Conservation (phyloP, 1,140 invertebrate genomes). For the Lepidurus apus region DNA sequence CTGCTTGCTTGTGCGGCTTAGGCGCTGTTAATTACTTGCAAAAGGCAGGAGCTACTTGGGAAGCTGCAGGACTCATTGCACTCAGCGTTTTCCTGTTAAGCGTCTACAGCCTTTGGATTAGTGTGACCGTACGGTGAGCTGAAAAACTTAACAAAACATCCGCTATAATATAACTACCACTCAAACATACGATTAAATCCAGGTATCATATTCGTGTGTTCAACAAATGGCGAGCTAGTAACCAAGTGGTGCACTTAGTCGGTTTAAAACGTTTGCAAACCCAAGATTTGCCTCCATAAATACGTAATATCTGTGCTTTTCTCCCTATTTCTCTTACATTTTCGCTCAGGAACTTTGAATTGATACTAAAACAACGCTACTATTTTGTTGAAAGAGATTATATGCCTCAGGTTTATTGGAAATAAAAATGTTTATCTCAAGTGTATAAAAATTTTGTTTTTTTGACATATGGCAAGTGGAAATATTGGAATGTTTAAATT, state of each 20-base stretch:
- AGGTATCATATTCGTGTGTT: constrained; percentile 27
- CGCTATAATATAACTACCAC: neutral
- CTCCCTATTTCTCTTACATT: neutral
- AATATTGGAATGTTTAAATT: neutral
- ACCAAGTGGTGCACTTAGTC: constrained; percentile 23
- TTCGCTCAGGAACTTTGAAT: neutral
- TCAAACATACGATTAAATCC: neutral
- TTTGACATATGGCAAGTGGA: neutral
- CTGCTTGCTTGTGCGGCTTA: constrained; percentile 50
- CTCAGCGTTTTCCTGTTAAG: constrained; percentile 40
- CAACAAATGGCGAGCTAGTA: constrained; percentile 26
- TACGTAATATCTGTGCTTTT: neutral
- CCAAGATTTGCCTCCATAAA: constrained; percentile 11
- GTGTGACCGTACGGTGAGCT: constrained; percentile 33
- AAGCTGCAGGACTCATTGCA: constrained; percentile 47
- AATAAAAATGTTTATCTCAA: neutral
- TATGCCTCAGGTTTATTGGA: too few species aligned
- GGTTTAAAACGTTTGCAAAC: neutral
- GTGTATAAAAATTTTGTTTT: neutral
- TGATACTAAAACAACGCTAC: neutral
- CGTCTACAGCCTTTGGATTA: constrained; percentile 41
- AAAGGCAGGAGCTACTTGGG: constrained; percentile 45
- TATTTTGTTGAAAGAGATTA: too few species aligned
- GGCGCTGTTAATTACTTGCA: constrained; percentile 47
- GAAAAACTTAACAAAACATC: neutral